These are phyloP conservation scores for Setophaga coronata DNA, from an alignment of 2,113 vertebrate genomes.

Conservation along the genomic window DNA sequence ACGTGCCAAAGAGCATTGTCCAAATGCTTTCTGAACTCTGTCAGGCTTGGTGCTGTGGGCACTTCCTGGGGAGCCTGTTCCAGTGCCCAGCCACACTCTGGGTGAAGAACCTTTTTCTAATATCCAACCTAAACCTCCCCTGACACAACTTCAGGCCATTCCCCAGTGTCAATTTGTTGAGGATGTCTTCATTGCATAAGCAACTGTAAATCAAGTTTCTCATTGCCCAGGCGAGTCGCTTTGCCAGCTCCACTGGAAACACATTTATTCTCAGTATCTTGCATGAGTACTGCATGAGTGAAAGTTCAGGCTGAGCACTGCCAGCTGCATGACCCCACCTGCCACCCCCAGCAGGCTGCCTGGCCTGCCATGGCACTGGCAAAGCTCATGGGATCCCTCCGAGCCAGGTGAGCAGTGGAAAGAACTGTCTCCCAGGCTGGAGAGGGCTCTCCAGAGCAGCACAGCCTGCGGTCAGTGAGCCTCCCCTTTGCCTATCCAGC, in stretches of 20 bases:
- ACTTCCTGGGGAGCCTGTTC: background rate
- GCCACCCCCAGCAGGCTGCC: background rate
- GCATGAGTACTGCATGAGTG: accelerated
- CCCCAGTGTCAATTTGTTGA: background rate
- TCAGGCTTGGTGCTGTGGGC: background rate
- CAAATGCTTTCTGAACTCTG: background rate
- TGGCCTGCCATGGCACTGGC: background rate
- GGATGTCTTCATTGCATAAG: background rate
- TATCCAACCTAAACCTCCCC: background rate
- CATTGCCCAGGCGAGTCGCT: background rate
- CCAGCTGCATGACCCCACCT: background rate
- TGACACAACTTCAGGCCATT: background rate
- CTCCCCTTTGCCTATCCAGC: background rate
- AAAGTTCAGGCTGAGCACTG: background rate
- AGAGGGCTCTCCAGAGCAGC: background rate
- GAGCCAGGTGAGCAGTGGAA: background rate
- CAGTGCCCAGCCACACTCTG: background rate
- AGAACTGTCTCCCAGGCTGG: background rate
- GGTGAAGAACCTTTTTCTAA: background rate
- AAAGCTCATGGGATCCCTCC: background rate
- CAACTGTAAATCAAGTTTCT: background rate
- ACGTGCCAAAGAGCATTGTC: background rate
- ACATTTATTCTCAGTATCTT: background rate
- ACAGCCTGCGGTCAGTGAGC: accelerated
- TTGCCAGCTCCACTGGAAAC: background rate